Conservation (phyloP, 2,888 invertebrate genomes). For the Dryocosmus kuriphilus region DNA sequence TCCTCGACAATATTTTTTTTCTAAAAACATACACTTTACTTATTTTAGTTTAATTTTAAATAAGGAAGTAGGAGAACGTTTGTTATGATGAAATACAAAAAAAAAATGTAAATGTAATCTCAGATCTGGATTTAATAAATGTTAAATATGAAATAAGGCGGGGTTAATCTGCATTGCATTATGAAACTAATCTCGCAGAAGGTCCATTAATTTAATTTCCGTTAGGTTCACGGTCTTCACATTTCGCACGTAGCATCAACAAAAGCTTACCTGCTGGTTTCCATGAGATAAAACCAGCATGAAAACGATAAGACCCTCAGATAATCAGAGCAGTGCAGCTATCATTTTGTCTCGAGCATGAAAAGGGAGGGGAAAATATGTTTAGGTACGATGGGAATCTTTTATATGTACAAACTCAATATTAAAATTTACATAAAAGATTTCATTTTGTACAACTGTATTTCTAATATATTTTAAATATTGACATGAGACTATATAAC, state of each 20-base stretch:
- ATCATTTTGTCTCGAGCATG: not conserved
- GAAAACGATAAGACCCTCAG: not conserved
- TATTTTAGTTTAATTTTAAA: no score
- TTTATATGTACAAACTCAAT: not conserved
- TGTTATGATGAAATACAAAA: not conserved
- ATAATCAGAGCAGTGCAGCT: slow-evolving; percentile 6
- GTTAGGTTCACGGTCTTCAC: not conserved
- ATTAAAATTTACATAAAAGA: not conserved
- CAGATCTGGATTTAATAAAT: not conserved
- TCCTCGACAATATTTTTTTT: not conserved
- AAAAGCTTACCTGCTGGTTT: slow-evolving; percentile 29
- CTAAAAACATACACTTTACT: not conserved
- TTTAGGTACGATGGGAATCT: not conserved
- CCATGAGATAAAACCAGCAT: slow-evolving; percentile 3
- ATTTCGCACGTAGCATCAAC: slow-evolving; percentile 4
- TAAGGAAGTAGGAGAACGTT: not conserved
- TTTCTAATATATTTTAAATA: not conserved
- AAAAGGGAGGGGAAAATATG: not conserved
- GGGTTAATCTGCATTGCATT: not conserved
- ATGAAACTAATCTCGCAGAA: not conserved
- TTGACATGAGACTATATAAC: not conserved
- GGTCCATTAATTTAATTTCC: slow-evolving; percentile 12
- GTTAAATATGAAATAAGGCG: not conserved
- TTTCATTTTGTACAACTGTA: no score
- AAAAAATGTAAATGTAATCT: not conserved